phyloP scores from a whole-genome alignment of 2,113 vertebrate genomes.

The Cisticola juncidis region DNA sequence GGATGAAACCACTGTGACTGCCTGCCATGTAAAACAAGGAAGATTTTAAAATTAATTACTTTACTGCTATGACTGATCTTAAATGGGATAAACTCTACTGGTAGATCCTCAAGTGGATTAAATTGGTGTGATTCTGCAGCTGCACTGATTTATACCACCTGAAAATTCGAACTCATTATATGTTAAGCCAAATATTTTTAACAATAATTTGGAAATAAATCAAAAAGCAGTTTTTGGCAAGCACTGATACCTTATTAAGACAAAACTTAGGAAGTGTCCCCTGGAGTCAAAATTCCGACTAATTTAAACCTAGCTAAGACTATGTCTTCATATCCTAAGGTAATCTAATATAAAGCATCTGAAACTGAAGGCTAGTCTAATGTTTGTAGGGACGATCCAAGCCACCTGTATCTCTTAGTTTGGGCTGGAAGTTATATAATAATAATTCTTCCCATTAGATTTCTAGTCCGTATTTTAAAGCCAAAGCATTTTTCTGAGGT shows the following conservation, averaged over 20 bases:
- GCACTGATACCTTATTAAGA: not conserved
- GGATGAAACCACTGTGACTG: not conserved
- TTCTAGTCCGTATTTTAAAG: not conserved
- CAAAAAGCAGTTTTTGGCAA: not conserved
- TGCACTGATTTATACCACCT: not conserved
- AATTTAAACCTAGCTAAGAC: not conserved
- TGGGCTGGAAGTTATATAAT: not conserved
- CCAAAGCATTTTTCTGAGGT: constrained; percentile 17
- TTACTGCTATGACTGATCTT: not conserved
- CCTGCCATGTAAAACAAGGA: not conserved
- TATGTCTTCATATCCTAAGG: not conserved
- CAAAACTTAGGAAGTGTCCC: not conserved
- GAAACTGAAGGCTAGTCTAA: not conserved
- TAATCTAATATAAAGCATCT: constrained; percentile 2
- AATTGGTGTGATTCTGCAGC: not conserved
- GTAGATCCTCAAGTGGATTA: not conserved
- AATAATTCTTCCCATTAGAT: not conserved
- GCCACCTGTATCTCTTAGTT: constrained; percentile 1
- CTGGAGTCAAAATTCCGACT: not conserved
- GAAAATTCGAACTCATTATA: not conserved
- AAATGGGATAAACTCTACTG: not conserved
- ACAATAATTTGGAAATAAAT: not conserved
- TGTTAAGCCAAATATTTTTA: not conserved
- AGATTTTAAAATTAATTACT: constrained; percentile 6
- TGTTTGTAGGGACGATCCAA: not conserved